Evolutionary conservation across 2,113 vertebrate genomes (phyloP), one percentile per base, ranked within the genome.

Genomic region (Puffinus mauretanicus): DNA sequence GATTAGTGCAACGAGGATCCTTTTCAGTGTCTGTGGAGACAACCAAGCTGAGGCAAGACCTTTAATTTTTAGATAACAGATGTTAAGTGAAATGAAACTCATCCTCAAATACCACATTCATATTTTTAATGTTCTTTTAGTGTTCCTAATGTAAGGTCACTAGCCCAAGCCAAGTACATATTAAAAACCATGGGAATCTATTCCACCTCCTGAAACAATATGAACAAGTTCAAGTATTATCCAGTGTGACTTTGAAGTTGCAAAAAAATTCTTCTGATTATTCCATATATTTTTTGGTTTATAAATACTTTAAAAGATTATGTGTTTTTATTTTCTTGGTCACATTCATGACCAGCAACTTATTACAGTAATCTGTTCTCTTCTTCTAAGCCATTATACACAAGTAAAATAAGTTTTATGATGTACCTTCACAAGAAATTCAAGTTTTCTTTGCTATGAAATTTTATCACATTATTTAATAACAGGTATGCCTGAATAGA

Each of bases 1-100:
- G 24, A 80, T 58, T 25, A 51, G 5, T 69, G 27, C 0, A 2
- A n/a, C 6, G 2, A 83, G 10, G 4, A 40, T 55, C 16, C 1
- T 66, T 14, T 44, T 75, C 42, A 54, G n/a, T 19, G 8, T 64
- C 42, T 67, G 6, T 40, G 4, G 14, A 87, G 40, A 24, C 10
- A 55, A 21, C 4, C 4, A 30, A n/a, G 6, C 1, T 70, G n/a
- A 84, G 9, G 5, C 21, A 11, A 67, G 18, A 51, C 15, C 7
- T 67, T n/a, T 62, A 54, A 16, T 44, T 79, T 94, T 86, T 54
- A 49, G 19, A 25, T 80, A 72, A 16, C 2, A 19, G 4, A 30
- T 76, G 5, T 77, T 60, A 81, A 81, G 4, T 70, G 30, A 75
- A 76, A 71, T 44, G 0, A 69, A 69, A 81, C 15, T 85, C 11